These are phyloP conservation scores for Orthosia gothica DNA, from an alignment of 2,888 invertebrate genomes.

Conservation along the genomic window DNA sequence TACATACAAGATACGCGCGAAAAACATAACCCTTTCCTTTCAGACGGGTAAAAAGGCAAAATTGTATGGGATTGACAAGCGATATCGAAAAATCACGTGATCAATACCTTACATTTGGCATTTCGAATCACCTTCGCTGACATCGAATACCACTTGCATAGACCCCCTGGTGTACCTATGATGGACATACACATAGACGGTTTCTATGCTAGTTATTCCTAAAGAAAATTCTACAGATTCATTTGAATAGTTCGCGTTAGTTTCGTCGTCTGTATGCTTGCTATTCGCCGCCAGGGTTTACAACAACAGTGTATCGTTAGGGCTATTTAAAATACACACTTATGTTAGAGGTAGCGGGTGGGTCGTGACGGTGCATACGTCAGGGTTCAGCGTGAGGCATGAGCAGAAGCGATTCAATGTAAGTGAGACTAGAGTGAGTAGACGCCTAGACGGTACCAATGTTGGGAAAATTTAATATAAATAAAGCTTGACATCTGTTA, in stretches of 20 bases:
- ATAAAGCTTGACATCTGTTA: too few species aligned
- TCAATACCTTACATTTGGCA: too few species aligned
- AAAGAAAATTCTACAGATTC: constrained; percentile 25
- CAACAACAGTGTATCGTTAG: constrained; percentile 74
- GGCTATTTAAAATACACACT: constrained; percentile 87
- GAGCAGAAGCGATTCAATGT: constrained; percentile 47
- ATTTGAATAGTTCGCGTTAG: constrained; percentile 52
- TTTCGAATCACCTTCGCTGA: neutral
- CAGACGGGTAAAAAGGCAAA: too few species aligned
- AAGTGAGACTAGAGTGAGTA: too few species aligned
- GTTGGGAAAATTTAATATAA: too few species aligned
- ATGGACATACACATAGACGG: neutral
- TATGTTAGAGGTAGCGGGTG: constrained; percentile 81
- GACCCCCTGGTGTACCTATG: neutral
- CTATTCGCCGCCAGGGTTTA: constrained; percentile 68
- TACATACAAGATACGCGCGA: too few species aligned
- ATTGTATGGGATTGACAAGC: too few species aligned
- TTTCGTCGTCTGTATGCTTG: constrained; percentile 46
- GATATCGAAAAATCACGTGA: too few species aligned
- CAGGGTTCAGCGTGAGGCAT: constrained; percentile 68
- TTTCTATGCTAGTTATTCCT: constrained; percentile 4
- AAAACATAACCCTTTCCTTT: too few species aligned
- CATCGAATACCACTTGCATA: neutral
- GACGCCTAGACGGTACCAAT: too few species aligned
- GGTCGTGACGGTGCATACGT: constrained; percentile 88